Evolutionary conservation across 2,797 vertebrate genomes (phyloP).

Genomic region (Numenius phaeopus): DNA sequence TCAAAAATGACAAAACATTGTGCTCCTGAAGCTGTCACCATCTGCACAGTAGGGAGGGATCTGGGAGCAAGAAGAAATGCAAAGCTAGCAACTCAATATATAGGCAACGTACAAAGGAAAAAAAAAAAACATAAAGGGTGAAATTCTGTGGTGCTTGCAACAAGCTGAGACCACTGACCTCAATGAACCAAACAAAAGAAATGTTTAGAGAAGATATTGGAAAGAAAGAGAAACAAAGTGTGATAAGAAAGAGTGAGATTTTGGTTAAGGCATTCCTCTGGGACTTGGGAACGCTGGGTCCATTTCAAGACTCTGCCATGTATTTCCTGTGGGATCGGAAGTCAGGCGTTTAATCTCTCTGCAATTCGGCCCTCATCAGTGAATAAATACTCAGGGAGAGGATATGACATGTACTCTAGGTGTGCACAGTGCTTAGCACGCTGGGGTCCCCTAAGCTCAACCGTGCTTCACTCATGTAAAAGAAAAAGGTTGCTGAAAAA

Average conservation of each 20-base stretch:
- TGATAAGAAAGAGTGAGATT: background rate
- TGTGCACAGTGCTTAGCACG: background rate
- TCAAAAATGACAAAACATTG: constrained; percentile 59
- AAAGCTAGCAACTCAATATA: background rate
- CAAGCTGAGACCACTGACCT: constrained; percentile 8
- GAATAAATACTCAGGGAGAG: background rate
- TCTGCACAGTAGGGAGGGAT: constrained; percentile 31
- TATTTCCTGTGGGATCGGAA: background rate
- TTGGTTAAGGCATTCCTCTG: background rate
- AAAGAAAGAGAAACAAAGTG: background rate
- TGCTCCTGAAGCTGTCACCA: constrained; percentile 27
- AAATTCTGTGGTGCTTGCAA: constrained; percentile 17
- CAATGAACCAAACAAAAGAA: background rate
- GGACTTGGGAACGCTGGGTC: background rate
- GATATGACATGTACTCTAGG: background rate
- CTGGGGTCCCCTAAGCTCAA: background rate
- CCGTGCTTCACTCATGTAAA: background rate
- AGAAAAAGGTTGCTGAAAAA: background rate
- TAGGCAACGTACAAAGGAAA: background rate
- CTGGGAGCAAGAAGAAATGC: background rate
- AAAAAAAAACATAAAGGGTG: background rate
- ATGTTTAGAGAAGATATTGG: background rate
- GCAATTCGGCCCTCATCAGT: background rate
- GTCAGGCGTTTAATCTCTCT: background rate
- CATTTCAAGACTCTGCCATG: background rate